Evolutionary conservation across 1,140 invertebrate species (phyloP), one percentile per base, ranked within the genome.

Genomic region (Harpegnathos saltator): DNA sequence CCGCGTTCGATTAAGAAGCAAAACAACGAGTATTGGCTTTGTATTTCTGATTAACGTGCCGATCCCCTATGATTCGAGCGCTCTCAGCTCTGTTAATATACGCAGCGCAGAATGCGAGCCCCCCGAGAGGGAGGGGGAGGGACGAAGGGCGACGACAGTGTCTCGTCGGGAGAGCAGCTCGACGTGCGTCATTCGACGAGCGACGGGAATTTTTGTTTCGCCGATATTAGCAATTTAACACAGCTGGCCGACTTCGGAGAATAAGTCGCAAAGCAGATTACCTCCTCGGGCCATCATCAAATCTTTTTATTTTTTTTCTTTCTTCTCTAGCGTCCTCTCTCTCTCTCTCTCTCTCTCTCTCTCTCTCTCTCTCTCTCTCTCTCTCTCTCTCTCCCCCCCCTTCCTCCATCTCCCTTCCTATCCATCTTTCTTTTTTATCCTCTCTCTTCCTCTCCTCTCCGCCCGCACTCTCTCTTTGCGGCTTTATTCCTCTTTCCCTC

Each of bases 191-290:
- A 78, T 82, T 77, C 74, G 83, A n/a, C 50, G 26, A 56, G 24
- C 58, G 33, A 15, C 52, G 61, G 33, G 17, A 59, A 80, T 83
- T 85, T 89, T 88, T 78, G 77, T 88, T 88, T 88, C 69, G 68
- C 83, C 80, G 61, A 74, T 85, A 85, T 89, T 85, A 83, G 83
- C 83, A 89, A 85, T 85, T 89, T 62, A 83, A 85, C 83, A 77
- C 48, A 56, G 56, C 33, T 50, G 59, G 69, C 65, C 62, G 83
- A 82, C 66, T 65, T 69, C 74, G n/a, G 61, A 61, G 24, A 63
- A 50, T 71, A 80, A 80, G 65, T 65, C 75, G 65, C 75, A 80
- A 80, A 77, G 65, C 44, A 62, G 74, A 89, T 89, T 87, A 89
- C 50, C 84, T 29, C 58, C 52, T 15, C 17, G 54, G 65, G 75